Conservation (phyloP, 2,888 invertebrate genomes). For the Morpho deidamia region DNA sequence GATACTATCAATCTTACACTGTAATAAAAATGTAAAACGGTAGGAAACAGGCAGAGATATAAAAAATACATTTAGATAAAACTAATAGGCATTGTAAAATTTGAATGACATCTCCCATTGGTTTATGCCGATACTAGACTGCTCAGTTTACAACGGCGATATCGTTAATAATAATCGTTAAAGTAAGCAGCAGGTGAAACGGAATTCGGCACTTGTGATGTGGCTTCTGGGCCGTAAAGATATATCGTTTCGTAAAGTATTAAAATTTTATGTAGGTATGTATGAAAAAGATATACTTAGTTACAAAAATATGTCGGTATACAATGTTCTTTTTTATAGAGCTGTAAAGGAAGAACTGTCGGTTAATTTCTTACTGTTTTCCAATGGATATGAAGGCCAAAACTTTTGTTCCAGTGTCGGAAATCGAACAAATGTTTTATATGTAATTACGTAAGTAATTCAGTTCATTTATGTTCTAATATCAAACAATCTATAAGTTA, state of each 20-base stretch:
- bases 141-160: slow-evolving; percentile 37
- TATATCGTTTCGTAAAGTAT: neutral
- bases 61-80: slow-evolving; percentile 58
- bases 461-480: too few relatives aligned
- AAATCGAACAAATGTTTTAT: too few relatives aligned
- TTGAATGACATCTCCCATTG: slow-evolving; percentile 42
- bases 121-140: slow-evolving; percentile 32
- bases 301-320: too few relatives aligned
- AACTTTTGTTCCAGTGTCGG: too few relatives aligned
- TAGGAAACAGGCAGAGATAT: slow-evolving; percentile 49
- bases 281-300: too few relatives aligned
- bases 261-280: too few relatives aligned
- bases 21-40: slow-evolving; percentile 56
- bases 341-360: too few relatives aligned
- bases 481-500: too few relatives aligned
- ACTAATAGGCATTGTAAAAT: slow-evolving; percentile 54
- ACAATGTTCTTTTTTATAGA: too few relatives aligned
- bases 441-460: too few relatives aligned
- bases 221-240: slow-evolving; percentile 9
- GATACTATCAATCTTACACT: slow-evolving; percentile 33
- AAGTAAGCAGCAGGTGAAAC: slow-evolving; percentile 32
- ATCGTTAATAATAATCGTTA: slow-evolving; percentile 36
- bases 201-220: slow-evolving; percentile 19
- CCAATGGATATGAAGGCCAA: too few relatives aligned
- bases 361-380: too few relatives aligned